Evolutionary conservation across 1,140 invertebrate species (phyloP).

Genomic region (Patella vulgata): DNA sequence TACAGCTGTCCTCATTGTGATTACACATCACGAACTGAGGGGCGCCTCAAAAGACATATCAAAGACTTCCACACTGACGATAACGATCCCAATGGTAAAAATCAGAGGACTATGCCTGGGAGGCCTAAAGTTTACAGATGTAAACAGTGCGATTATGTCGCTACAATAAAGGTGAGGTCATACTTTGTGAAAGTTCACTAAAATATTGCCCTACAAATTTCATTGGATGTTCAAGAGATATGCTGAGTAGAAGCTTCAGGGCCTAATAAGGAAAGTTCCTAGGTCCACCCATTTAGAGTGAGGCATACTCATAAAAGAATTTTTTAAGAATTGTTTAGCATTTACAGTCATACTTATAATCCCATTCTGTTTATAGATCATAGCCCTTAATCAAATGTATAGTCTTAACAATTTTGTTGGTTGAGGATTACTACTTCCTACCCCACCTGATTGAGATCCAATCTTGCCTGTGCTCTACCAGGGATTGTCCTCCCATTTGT

Average conservation of each 20-base stretch:
- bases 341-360: no score
- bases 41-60: slow-evolving; percentile 72
- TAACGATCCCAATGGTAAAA: slow-evolving; percentile 80
- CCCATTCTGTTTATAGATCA: no score
- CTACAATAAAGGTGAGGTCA: slow-evolving; percentile 78
- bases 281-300: no score
- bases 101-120: slow-evolving; percentile 46
- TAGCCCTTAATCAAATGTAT: no score
- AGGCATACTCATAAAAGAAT: no score
- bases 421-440: neutral
- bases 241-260: no score
- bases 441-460: neutral
- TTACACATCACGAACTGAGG: slow-evolving; percentile 72
- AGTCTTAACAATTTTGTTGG: no score
- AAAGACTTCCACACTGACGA: slow-evolving; percentile 70
- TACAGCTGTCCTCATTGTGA: slow-evolving; percentile 70
- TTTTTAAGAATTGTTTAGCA: no score
- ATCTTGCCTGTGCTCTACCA: neutral
- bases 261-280: no score
- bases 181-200: neutral
- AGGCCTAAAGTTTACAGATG: slow-evolving; percentile 84
- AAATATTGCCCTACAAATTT: no score
- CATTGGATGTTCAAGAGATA: no score
- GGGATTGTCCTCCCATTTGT: no score
- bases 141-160: slow-evolving; percentile 88